Conservation (phyloP, 1,140 invertebrate genomes). For the Hylaeus anthracinus region DNA sequence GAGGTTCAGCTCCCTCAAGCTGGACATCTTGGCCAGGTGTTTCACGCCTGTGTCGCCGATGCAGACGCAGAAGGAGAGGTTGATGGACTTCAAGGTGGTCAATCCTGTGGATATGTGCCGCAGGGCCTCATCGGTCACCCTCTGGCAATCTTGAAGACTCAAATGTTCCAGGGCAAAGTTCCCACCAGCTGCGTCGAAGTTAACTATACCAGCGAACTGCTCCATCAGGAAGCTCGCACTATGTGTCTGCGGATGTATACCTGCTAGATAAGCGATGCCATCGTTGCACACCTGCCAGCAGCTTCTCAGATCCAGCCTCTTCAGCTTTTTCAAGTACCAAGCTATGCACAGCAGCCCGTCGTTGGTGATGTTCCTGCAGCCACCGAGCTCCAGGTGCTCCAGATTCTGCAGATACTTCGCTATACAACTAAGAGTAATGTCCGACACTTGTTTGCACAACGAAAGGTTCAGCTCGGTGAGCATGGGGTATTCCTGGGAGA, state of each 20-base stretch:
- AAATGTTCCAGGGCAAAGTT: constrained; percentile 90
- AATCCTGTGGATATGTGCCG: constrained; percentile 91
- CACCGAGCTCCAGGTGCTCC: constrained; percentile 92
- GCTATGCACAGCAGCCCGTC: constrained; percentile 91
- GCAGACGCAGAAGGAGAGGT: constrained; percentile 96
- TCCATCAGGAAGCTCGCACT: constrained; percentile 1
- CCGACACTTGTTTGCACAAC: constrained; percentile 96
- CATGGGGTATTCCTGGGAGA: constrained; percentile 86
- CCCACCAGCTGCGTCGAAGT: constrained; percentile 84
- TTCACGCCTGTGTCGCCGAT: constrained; percentile 95
- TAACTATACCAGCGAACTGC: constrained; percentile 73
- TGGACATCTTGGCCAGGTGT: constrained; percentile 91
- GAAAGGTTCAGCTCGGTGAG: constrained; percentile 92
- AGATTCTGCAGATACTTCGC: constrained; percentile 93
- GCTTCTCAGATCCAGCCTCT: constrained; percentile 92
- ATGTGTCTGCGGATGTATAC: constrained; percentile 67
- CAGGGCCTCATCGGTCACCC: constrained; percentile 94
- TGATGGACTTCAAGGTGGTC: constrained; percentile 90
- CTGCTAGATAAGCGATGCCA: constrained; percentile 93
- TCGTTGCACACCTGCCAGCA: constrained; percentile 95
- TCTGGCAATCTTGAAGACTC: constrained; percentile 96
- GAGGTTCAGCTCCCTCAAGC: constrained; percentile 93
- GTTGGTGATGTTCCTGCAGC: constrained; percentile 95
- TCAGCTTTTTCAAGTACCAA: constrained; percentile 91
- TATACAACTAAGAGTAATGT: constrained; percentile 90